phyloP scores from a whole-genome alignment of 2,113 vertebrate species.

The human (Homo sapiens) region DNA sequence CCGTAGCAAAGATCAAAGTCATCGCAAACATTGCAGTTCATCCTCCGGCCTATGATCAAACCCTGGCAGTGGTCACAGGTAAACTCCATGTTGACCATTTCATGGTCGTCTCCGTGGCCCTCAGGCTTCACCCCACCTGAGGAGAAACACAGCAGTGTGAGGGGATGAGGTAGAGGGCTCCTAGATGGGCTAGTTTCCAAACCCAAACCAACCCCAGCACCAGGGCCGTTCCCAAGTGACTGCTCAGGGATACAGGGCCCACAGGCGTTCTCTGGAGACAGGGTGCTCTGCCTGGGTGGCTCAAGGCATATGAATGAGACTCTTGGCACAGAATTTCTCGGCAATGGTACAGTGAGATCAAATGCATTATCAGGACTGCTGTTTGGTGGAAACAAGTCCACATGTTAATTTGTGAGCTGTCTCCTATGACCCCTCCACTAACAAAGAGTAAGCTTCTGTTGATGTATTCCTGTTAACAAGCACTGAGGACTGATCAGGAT shows the following conservation, averaged over 20 bases:
- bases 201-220: neutral
- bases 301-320: neutral
- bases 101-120: conserved; percentile 96
- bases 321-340: neutral
- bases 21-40: conserved; percentile 96
- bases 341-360: neutral
- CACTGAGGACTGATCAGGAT: neutral
- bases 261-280: neutral
- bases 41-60: conserved; percentile 96
- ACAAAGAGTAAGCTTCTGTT: neutral
- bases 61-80: conserved; percentile 97
- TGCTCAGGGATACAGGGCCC: neutral
- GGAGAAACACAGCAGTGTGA: neutral
- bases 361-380: neutral
- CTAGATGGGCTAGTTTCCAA: neutral
- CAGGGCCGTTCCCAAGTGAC: neutral
- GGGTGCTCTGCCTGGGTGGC: neutral
- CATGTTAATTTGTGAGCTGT: neutral
- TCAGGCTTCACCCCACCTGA: conserved; percentile 97
- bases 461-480: neutral
- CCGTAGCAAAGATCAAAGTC: conserved; percentile 99
- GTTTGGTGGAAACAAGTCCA: neutral
- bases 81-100: conserved; percentile 99
- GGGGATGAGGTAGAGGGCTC: neutral
- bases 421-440: neutral